These are phyloP conservation scores for Drosophila nikananu DNA, from an alignment of 1,140 invertebrate genomes.

Conservation along the genomic window DNA sequence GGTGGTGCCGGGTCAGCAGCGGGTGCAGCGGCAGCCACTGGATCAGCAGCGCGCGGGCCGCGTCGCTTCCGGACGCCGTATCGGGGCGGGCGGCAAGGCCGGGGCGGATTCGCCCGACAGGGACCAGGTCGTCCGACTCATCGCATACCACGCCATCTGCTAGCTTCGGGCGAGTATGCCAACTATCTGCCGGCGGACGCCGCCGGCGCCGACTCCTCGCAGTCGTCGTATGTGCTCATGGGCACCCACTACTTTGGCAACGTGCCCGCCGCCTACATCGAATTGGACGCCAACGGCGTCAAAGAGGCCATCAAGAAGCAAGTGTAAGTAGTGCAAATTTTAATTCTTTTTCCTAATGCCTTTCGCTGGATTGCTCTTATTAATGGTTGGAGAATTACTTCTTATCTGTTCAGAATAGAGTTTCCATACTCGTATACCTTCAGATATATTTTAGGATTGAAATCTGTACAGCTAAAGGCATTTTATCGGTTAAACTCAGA, in stretches of 20 bases:
- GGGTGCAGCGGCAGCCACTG: constrained; percentile 26
- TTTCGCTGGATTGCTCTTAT: constrained; percentile 10
- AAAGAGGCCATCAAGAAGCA: constrained; percentile 94
- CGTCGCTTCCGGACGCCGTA: constrained; percentile 83
- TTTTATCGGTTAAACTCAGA: background rate
- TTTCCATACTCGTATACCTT: no score
- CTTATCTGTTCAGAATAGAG: background rate
- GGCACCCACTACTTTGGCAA: constrained; percentile 86
- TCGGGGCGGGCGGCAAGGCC: constrained; percentile 75
- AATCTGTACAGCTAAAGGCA: constrained; percentile 15
- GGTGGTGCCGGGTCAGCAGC: constrained; percentile 56
- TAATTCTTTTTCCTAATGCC: constrained; percentile 1
- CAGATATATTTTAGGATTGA: background rate
- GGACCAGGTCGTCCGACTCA: constrained; percentile 84
- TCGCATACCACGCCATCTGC: constrained; percentile 84
- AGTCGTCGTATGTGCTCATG: constrained; percentile 87
- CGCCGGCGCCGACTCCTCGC: constrained; percentile 74
- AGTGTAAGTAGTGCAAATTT: constrained; percentile 88
- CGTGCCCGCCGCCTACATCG: constrained; percentile 86
- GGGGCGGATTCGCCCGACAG: constrained; percentile 83
- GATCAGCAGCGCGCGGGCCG: constrained; percentile 56
- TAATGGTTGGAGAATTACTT: background rate
- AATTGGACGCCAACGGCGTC: constrained; percentile 87
- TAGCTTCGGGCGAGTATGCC: constrained; percentile 79
- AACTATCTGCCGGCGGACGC: constrained; percentile 78